phyloP scores from a whole-genome alignment of 2,797 vertebrate genomes.

The Hydrophis major region DNA sequence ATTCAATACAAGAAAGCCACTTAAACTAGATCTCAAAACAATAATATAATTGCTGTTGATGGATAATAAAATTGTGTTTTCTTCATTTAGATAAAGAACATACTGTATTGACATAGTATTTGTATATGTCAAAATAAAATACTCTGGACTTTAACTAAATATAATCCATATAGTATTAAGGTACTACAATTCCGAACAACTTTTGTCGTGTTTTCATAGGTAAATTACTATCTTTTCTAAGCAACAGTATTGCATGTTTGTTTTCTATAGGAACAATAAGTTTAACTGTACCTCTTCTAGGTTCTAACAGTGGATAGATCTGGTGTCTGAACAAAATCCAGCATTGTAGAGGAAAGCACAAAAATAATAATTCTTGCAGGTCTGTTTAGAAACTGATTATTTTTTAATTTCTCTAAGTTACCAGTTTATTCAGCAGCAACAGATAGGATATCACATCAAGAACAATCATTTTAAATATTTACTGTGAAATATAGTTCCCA shows the following conservation, averaged over 20 bases:
- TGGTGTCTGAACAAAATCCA: not conserved
- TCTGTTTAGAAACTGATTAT: not conserved
- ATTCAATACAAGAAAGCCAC: not conserved
- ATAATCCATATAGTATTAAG: not conserved
- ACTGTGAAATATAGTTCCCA: not conserved
- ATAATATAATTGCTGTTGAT: not conserved
- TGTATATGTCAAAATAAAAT: constrained; percentile 28
- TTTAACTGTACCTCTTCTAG: not conserved
- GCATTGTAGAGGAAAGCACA: not conserved
- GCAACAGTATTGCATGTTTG: not conserved
- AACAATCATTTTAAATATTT: not conserved
- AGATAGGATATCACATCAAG: not conserved
- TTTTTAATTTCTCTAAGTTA: not conserved
- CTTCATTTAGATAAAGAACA: constrained; percentile 12
- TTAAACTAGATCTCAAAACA: not conserved
- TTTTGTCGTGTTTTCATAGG: not conserved
- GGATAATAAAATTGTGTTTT: not conserved
- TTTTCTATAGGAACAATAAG: not conserved
- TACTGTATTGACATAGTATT: not conserved
- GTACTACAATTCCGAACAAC: not conserved
- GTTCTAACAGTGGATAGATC: not conserved
- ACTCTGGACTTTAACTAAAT: not conserved
- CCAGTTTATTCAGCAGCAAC: not conserved
- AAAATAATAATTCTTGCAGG: not conserved
- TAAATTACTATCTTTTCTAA: not conserved